Base-by-base conservation (phyloP, 2,797 vertebrate species). In the Leontocebus nigricollis region DNA sequence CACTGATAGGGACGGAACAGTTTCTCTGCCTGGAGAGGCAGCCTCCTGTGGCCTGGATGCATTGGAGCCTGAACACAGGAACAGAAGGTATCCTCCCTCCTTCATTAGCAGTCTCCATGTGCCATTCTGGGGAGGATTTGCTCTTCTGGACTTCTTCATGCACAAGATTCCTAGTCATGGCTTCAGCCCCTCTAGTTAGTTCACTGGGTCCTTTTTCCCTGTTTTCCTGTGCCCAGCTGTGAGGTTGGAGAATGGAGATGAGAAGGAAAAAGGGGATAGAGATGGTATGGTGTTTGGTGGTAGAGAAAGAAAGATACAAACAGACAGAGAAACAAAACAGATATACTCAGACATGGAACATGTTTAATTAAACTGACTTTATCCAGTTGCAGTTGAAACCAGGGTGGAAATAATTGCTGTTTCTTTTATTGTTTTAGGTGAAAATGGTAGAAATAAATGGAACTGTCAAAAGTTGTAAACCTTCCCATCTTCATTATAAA, bases 351-450 rank as follows among this genome's bases (percentile, higher is more conserved):
- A 70, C 93, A 84, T 61, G 0, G 1, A 98, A 96, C 95, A 80
- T 86, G 96, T 98, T 98, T 98, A 98, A 98, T 98, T 98, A 98
- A 98, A 95, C 96, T 97, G 97, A 98, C 98, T 98, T 98, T 97
- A 98, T 97, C 97, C 97, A 98, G 96, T 96, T 91, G 90, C 93
- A 97, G 95, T 97, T 94, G 95, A 98, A 98, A 97, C 97, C 83
- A 83, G 70, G 96, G 96, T 98, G 93, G 97, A 98, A 98, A 96
- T 97, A 95, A 98, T 94, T 96, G 97, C 97, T 97, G 95, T 73
- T 98, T 75, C 0, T 97, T 98, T 94, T 92, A 97, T 94, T 96
- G 79, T 94, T 97, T 98, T 96, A 89, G 19, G 19, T 96, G 96
- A 98, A 98, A 98, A 98, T 79, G 86, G 93, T 92, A 88, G 86